Evolutionary conservation across 2,113 vertebrate genomes (phyloP).

Genomic region (Turdus rufiventris): DNA sequence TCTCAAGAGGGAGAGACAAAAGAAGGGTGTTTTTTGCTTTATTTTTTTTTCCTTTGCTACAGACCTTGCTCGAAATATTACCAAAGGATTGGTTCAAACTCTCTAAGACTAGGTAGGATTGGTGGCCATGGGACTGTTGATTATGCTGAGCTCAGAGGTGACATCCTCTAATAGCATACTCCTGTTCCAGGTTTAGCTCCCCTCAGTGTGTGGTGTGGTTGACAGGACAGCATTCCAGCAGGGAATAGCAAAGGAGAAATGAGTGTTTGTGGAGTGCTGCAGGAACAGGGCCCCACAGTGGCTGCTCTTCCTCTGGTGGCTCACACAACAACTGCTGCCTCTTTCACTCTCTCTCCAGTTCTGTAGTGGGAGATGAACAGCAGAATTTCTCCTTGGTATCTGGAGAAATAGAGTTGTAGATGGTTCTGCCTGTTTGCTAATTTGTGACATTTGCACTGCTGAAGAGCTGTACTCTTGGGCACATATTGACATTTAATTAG

Average conservation of each 20-base stretch:
- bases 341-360: fast-evolving
- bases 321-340: background rate
- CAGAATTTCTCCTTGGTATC: background rate
- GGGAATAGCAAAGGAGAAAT: background rate
- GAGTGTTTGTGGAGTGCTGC: fast-evolving
- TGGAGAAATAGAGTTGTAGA: background rate
- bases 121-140: background rate
- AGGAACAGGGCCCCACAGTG: background rate
- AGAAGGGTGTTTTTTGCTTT: background rate
- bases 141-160: background rate
- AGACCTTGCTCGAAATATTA: background rate
- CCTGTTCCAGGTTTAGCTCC: background rate
- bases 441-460: background rate
- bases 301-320: background rate
- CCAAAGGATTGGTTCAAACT: background rate
- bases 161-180: background rate
- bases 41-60: background rate
- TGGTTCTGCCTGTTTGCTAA: background rate
- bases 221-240: background rate
- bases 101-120: background rate
- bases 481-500: conserved; percentile 28
- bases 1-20: background rate
- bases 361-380: background rate
- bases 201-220: background rate
- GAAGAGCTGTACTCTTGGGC: background rate